Percentiles rank a stretch among this genome's conserved stretches.
Evolutionary conservation across 2,797 vertebrate genomes (phyloP).

Genomic region (Crenuchus spilurus): DNA sequence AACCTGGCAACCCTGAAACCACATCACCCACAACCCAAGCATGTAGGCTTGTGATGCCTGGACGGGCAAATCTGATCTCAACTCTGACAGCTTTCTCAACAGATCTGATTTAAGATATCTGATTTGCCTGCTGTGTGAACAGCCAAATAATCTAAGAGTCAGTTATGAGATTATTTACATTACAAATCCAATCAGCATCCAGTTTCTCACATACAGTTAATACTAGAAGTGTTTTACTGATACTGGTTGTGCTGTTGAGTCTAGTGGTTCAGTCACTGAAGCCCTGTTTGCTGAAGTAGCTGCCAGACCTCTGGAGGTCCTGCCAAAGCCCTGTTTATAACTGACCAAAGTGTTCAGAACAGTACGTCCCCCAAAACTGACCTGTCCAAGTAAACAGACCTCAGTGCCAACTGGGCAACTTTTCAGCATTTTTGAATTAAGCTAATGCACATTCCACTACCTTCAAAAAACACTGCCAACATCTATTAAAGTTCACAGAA

Average conservation of each 20-base stretch:
- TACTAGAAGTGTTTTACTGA: neutral
- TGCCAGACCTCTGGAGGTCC: conserved; percentile 6
- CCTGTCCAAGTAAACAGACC: conserved; percentile 17
- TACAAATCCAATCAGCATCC: no score
- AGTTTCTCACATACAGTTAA: no score
- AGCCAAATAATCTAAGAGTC: no score
- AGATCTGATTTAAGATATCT: no score
- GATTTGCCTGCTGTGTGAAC: no score
- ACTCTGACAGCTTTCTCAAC: no score
- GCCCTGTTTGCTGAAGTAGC: neutral
- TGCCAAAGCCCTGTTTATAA: conserved; percentile 20
- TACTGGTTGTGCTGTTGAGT: neutral
- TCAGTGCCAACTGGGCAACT: neutral
- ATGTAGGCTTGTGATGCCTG: no score
- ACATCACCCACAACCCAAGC: no score
- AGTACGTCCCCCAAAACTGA: conserved; percentile 10
- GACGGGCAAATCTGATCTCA: no score
- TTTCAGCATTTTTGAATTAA: conserved; percentile 2
- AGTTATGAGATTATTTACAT: no score
- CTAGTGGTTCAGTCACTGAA: neutral
- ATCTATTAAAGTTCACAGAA: neutral
- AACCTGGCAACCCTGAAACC: no score
- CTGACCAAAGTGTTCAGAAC: neutral
- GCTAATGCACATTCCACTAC: neutral
- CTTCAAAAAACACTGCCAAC: neutral